phyloP scores from a whole-genome alignment of 2,113 vertebrate species.

The Ictalurus punctatus region DNA sequence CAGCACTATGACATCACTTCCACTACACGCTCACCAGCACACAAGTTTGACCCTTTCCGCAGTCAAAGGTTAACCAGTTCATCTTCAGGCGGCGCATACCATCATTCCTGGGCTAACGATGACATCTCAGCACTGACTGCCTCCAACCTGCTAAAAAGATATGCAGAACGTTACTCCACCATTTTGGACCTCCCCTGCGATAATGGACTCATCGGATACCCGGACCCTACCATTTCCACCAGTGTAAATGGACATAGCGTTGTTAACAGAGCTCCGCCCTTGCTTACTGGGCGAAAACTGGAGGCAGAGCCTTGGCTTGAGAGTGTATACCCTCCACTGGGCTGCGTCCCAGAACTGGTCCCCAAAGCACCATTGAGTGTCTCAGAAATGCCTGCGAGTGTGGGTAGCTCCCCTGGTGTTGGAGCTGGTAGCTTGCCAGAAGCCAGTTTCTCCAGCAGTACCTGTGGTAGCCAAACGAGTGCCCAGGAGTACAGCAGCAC shows the following conservation, averaged over 20 bases:
- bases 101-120: conserved; percentile 98
- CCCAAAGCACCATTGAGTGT: conserved; percentile 82
- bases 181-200: conserved; percentile 90
- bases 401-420: conserved; percentile 93
- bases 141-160: conserved; percentile 97
- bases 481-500: conserved; percentile 94
- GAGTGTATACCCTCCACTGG: conserved; percentile 90
- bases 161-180: conserved; percentile 96
- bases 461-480: conserved; percentile 87
- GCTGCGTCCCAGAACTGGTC: conserved; percentile 83
- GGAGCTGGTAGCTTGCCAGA: conserved; percentile 89
- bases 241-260: conserved; percentile 65
- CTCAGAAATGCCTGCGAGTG: conserved; percentile 86
- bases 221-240: conserved; percentile 71
- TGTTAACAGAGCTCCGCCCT: conserved; percentile 61
- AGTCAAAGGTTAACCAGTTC: conserved; percentile 84
- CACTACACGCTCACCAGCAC: conserved; percentile 93
- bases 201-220: conserved; percentile 80
- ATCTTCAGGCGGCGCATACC: conserved; percentile 76
- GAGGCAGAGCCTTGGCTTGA: conserved; percentile 95
- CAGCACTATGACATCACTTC: conserved; percentile 99
- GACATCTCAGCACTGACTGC: conserved; percentile 98
- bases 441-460: conserved; percentile 91
- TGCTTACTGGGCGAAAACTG: conserved; percentile 89
- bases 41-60: conserved; percentile 95